phyloP scores from a whole-genome alignment of 2,797 vertebrate species.

The Nyctalus aviator region DNA sequence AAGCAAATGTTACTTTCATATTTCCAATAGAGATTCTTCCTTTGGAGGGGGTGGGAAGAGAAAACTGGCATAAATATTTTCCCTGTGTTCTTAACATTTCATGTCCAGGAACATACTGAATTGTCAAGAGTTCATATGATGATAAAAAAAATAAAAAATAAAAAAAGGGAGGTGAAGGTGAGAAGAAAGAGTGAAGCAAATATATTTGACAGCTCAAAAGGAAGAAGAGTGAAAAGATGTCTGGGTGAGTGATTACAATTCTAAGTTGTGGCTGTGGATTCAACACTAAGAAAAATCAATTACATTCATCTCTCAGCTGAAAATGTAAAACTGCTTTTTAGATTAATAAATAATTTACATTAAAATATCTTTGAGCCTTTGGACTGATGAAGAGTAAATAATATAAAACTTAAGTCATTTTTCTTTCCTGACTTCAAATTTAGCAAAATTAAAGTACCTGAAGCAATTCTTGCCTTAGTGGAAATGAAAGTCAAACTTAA shows the following conservation, averaged over 20 bases:
- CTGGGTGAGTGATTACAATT: background rate
- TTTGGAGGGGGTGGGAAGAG: background rate
- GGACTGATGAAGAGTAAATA: background rate
- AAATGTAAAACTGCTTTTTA: constrained; percentile 53
- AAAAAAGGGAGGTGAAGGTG: background rate
- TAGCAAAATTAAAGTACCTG: constrained; percentile 41
- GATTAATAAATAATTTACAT: background rate
- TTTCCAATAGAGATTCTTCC: background rate
- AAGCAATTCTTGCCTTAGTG: constrained; percentile 46
- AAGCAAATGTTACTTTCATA: background rate
- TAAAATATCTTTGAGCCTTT: background rate
- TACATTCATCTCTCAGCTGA: background rate
- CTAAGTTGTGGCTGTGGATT: background rate
- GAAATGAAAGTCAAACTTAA: constrained; percentile 67
- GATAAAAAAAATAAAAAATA: background rate
- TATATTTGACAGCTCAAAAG: constrained; percentile 19
- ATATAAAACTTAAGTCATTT: background rate
- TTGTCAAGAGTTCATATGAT: background rate
- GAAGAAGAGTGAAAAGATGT: background rate
- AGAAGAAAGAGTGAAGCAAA: background rate
- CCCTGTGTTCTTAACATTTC: constrained; percentile 12
- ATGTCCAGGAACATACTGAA: constrained; percentile 9
- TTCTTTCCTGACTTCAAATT: constrained; percentile 45
- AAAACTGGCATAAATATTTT: background rate
- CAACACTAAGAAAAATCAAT: background rate